Conservation (phyloP, 2,797 vertebrate species). For the Trematomus bernacchii region DNA sequence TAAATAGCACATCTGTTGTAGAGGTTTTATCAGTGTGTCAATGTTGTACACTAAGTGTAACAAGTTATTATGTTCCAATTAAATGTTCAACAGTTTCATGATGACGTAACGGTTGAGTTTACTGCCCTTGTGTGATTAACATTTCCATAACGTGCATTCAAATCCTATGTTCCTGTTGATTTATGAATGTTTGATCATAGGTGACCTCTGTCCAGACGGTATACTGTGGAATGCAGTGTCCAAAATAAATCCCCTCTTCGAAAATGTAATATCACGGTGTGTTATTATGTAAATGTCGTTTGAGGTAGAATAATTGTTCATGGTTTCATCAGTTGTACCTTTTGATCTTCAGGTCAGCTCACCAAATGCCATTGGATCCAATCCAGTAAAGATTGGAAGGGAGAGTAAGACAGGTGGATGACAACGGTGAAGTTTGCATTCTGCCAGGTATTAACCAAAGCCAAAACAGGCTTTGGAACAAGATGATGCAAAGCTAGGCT, state of each 20-base stretch:
- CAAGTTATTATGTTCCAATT: slow-evolving; percentile 73
- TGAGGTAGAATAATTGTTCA: not conserved
- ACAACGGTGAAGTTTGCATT: not conserved
- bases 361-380: slow-evolving; percentile 4
- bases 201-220: slow-evolving; percentile 77
- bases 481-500: not conserved
- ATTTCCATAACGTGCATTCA: slow-evolving; percentile 73
- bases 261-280: slow-evolving; percentile 44
- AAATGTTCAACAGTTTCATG: slow-evolving; percentile 69
- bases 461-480: slow-evolving; percentile 41
- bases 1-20: slow-evolving; percentile 61
- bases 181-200: slow-evolving; percentile 71
- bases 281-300: slow-evolving; percentile 44
- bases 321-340: slow-evolving; percentile 5
- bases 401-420: slow-evolving; percentile 23
- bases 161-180: slow-evolving; percentile 67
- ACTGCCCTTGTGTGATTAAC: slow-evolving; percentile 68
- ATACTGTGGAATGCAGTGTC: slow-evolving; percentile 76
- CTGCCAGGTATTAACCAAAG: slow-evolving; percentile 35
- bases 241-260: slow-evolving; percentile 79
- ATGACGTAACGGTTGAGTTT: slow-evolving; percentile 71
- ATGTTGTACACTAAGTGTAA: slow-evolving; percentile 77
- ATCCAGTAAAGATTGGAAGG: slow-evolving; percentile 27
- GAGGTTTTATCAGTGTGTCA: slow-evolving; percentile 70
- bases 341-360: slow-evolving; percentile 33